Conservation (phyloP, 1,140 invertebrate species). For the Sitophilus oryzae region DNA sequence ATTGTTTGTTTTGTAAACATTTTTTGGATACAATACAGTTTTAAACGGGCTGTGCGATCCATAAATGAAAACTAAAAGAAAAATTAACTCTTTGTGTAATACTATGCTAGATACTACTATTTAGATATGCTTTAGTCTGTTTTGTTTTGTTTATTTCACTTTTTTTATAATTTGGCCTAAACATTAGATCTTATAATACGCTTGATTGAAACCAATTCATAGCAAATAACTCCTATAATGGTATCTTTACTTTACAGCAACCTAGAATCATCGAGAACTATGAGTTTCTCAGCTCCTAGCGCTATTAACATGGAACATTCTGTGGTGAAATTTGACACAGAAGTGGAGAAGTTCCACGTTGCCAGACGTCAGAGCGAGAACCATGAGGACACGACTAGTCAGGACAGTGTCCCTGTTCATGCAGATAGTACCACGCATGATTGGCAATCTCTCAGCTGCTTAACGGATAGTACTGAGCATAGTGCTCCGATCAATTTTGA, state of each 20-base stretch:
- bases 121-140: no score
- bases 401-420: slow-evolving; percentile 49
- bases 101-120: no score
- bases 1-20: no score
- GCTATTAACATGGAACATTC: slow-evolving; percentile 75
- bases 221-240: no score
- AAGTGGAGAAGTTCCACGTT: slow-evolving; percentile 33
- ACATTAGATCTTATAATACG: no score
- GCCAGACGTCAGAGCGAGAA: slow-evolving; percentile 24
- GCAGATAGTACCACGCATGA: slow-evolving; percentile 52
- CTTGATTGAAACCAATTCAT: no score
- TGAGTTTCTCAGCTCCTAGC: slow-evolving; percentile 79
- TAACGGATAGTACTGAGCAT: slow-evolving; percentile 84
- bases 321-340: slow-evolving; percentile 60
- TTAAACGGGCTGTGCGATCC: no score
- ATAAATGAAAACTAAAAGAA: no score
- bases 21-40: no score
- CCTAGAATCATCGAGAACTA: slow-evolving; percentile 61
- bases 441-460: slow-evolving; percentile 72
- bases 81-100: no score
- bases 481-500: slow-evolving; percentile 85
- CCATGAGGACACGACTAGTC: slow-evolving; percentile 38
- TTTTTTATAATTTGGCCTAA: no score
- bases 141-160: no score
- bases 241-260: slow-evolving; percentile 31